Base-by-base conservation (phyloP, 2,888 invertebrate species). In the Eremobia ochroleuca region DNA sequence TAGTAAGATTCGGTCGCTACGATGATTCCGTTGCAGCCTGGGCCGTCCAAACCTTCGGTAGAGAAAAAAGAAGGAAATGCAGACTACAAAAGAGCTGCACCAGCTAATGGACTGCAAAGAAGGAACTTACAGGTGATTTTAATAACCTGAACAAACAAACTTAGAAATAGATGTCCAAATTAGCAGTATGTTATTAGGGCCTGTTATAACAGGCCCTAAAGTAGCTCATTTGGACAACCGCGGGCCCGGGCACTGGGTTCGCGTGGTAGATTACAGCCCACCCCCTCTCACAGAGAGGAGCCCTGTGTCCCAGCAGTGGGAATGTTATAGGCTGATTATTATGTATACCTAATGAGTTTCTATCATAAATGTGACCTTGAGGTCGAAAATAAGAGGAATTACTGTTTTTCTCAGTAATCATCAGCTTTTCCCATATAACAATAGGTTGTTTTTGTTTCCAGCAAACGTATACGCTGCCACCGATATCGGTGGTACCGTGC, bases 51-150 rank as follows among this genome's bases (percentile, higher is more conserved):
- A 46, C 58, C 77, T 15, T 69, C 61, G 1, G 82, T 71, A 25
- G 77, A 79, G n/a, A 76, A 69, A 8, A 81, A 76, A n/a, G 77
- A 85, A 65, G 74, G 81, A 21, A 69, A 76, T 8, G 67, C 77
- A 13, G 94, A 94, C 72, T 95, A 94, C 89, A 94, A 92, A 86
- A 87, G 93, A 62, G 76, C 78, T 9, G 93, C 90, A 0, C 93
- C 90, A 18, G 95, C 95, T 34, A 92, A 96, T 77, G 96, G 96
- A 0, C 70, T 96, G 85, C 96, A 96, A 86, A 87, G 90, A 61
- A 89, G 86, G 21, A 68, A 75, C 1, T 77, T 80, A 0, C 79
- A 89, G 90, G 93, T 92, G 76, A 65, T 43, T 37, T n/a, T 37
- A 58, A 28, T 21, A 18, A 34, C 6, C 0, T 1, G 9, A 52